These are phyloP conservation scores for Desmophyllum pertusum DNA, from an alignment of 92 coral and sea anemone genomes.

Conservation along the genomic window DNA sequence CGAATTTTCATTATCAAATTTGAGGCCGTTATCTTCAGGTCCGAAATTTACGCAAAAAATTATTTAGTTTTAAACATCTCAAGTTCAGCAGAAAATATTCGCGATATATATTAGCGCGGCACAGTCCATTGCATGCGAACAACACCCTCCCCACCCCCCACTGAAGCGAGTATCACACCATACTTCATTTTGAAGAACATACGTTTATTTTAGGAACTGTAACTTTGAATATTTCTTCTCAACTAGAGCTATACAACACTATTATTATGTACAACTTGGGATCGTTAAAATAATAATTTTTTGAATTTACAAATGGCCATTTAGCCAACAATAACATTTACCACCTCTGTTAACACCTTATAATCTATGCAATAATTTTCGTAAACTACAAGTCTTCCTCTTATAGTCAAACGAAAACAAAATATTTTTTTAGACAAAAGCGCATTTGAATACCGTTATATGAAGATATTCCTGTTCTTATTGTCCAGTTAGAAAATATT, in stretches of 20 bases:
- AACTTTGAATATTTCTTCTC: not conserved
- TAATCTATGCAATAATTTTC: not conserved
- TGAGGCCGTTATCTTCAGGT: too few species aligned
- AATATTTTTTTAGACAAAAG: not conserved
- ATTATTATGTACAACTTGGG: not conserved
- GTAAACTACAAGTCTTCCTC: not conserved
- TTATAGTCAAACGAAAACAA: not conserved
- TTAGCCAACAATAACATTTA: not conserved
- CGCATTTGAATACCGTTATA: not conserved
- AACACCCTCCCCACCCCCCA: not conserved
- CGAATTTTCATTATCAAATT: too few species aligned
- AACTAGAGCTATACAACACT: not conserved
- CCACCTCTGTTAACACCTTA: not conserved
- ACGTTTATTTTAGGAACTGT: not conserved
- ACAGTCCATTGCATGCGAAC: too few species aligned
- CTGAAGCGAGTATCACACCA: not conserved
- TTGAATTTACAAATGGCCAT: not conserved
- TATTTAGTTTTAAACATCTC: too few species aligned
- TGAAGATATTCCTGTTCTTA: not conserved
- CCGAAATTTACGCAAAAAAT: too few species aligned
- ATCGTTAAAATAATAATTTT: slow-evolving; percentile 6
- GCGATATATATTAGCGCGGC: too few species aligned
- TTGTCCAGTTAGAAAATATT: not conserved
- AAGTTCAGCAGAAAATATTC: too few species aligned
- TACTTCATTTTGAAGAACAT: not conserved